These are phyloP conservation scores for Arrhopalites spinosus DNA, from an alignment of 2,888 invertebrate species.

Conservation along the genomic window DNA sequence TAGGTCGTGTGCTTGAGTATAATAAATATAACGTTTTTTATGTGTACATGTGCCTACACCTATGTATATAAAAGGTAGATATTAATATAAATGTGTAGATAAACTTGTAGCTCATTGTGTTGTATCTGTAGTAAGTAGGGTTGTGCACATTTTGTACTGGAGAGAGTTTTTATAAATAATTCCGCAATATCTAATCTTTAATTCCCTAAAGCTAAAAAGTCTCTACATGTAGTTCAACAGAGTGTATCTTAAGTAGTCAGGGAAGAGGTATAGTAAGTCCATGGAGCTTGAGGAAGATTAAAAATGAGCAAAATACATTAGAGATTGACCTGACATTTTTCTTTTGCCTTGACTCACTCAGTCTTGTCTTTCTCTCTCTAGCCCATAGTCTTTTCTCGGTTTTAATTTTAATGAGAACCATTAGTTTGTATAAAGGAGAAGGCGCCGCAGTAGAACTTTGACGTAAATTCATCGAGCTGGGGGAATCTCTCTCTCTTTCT, in stretches of 20 bases:
- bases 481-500: not conserved
- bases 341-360: not conserved
- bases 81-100: not conserved
- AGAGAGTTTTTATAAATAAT: not conserved
- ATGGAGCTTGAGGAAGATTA: not conserved
- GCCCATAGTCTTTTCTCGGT: not conserved
- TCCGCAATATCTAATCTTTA: not conserved
- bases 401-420: slow-evolving; percentile 16
- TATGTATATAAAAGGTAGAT: not conserved
- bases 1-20: not conserved
- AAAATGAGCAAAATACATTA: slow-evolving; percentile 1
- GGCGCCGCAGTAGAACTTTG: not conserved
- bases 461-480: too few relatives aligned
- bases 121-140: too few relatives aligned
- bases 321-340: slow-evolving; percentile 5
- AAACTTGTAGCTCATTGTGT: not conserved
- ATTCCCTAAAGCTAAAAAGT: not conserved
- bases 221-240: not conserved
- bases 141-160: too few relatives aligned
- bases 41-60: not conserved
- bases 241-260: not conserved
- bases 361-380: not conserved
- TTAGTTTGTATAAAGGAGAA: not conserved
- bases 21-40: not conserved
- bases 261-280: not conserved